Base-by-base conservation (phyloP, 64 coral and sea anemone genomes). In the Dendronephthya gigantea region DNA sequence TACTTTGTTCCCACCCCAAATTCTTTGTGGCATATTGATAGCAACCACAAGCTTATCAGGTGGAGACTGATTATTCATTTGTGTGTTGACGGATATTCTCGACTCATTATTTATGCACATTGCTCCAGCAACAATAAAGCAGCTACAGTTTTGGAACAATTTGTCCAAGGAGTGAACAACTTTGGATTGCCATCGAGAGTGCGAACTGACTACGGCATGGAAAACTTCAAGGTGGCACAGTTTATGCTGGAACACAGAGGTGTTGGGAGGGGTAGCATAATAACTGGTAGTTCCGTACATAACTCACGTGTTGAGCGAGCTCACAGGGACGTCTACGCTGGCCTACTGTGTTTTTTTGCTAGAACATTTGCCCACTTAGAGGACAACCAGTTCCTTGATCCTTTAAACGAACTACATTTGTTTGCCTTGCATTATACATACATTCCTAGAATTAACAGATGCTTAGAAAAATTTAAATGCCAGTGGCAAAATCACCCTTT, bases 131-230 rank as follows among this genome's bases (percentile, higher is more conserved):
- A 45, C 41, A 45, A 45, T 11, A 45, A 11, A 45, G 41, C 41
- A 50, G 47, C 48, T 0, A 88, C 86, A 55, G 86, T 82, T 39
- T 28, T 82, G 35, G 22, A n/a, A 9, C 74, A 48, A 22, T 88
- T 88, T 82, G 23, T 34, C 12, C 2, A 82, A 82, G 22, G 30
- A 19, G 52, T 55, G 32, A 9, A 82, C 33, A 82, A 12, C 3
- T 88, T 56, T 81, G 86, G 86, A 88, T 37, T 88, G 9, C 86
- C 86, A 35, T 88, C 74, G 3, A 81, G 74, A 28, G 86, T 55
- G 14, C 48, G 45, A 48, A 55, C 72, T 39, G 74, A 88, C 35
- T 88, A 58, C 82, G 86, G 86, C 12, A 88, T 88, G 45, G 86
- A 88, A 82, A 82, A 88, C 59, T 25, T 52, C 49, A 38, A 37